phyloP scores from a whole-genome alignment of 2,113 vertebrate genomes.

The Meles meles region DNA sequence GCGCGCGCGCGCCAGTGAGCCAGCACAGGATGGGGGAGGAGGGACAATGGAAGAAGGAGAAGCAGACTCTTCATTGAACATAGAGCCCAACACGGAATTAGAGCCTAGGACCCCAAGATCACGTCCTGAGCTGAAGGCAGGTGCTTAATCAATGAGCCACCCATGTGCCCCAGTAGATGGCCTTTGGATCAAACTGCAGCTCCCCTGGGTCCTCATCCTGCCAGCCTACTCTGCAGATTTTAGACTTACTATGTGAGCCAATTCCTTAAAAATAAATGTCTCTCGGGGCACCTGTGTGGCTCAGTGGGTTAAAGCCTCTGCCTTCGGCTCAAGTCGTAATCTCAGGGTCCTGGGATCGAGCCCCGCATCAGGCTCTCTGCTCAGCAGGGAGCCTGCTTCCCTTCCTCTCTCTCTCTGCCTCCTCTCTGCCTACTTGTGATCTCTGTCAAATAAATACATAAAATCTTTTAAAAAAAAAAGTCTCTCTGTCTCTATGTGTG shows the following conservation, averaged over 20 bases:
- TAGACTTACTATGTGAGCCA: neutral
- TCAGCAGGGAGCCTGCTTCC: too few relatives aligned
- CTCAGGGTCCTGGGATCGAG: too few relatives aligned
- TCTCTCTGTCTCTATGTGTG: neutral
- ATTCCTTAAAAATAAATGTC: neutral
- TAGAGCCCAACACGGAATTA: neutral
- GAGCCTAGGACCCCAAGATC: neutral
- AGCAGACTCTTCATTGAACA: neutral
- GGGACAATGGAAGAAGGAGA: neutral
- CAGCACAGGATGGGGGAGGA: neutral
- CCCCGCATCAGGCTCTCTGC: too few relatives aligned
- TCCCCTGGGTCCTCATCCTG: neutral
- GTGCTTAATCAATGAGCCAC: neutral
- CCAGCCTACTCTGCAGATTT: neutral
- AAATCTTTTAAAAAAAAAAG: neutral
- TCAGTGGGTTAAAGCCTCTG: too few relatives aligned
- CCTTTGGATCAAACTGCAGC: neutral
- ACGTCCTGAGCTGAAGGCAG: neutral
- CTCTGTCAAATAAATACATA: too few relatives aligned
- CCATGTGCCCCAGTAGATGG: neutral
- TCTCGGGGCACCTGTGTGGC: too few relatives aligned
- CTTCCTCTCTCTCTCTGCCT: too few relatives aligned
- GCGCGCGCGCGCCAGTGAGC: too few relatives aligned
- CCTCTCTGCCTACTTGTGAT: too few relatives aligned
- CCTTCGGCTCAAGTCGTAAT: too few relatives aligned